Evolutionary conservation across 2,797 vertebrate genomes (phyloP).

Genomic region (Sebastes oblongus): DNA sequence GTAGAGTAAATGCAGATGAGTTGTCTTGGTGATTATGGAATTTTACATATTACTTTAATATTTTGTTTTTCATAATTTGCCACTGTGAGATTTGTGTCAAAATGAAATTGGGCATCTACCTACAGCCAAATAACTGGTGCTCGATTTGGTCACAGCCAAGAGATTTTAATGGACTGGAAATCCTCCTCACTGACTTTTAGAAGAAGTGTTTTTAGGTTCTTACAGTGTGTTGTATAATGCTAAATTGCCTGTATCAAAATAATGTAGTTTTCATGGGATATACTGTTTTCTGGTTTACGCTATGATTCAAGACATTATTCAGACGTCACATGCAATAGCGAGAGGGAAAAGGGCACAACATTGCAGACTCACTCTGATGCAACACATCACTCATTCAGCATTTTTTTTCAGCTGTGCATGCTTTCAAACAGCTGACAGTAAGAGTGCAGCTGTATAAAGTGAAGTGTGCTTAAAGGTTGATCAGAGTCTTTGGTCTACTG

Average conservation of each 20-base stretch:
- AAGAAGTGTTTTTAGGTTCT: background rate
- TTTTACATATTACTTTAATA: background rate
- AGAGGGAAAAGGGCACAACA: slow-evolving; percentile 35
- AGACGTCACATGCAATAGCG: slow-evolving; percentile 40
- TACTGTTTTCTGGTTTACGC: background rate
- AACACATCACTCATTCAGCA: slow-evolving; percentile 36
- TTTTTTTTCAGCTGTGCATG: slow-evolving; percentile 1
- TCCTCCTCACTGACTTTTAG: background rate
- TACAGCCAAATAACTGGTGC: background rate
- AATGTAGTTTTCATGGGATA: background rate
- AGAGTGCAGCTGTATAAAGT: background rate
- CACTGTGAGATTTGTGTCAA: background rate
- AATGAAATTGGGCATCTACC: background rate
- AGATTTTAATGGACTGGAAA: background rate
- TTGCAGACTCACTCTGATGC: slow-evolving; percentile 38
- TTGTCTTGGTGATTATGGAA: background rate
- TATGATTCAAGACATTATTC: slow-evolving; percentile 9
- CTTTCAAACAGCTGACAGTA: background rate
- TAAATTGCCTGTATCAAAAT: background rate
- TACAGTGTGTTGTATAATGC: background rate
- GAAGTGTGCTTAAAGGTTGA: background rate
- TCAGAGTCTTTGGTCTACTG: background rate
- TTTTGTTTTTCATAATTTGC: background rate
- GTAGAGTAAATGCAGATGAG: background rate
- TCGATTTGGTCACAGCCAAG: background rate